Base-by-base conservation (phyloP, 2,888 invertebrate genomes). In the Masnerella sp. region DNA sequence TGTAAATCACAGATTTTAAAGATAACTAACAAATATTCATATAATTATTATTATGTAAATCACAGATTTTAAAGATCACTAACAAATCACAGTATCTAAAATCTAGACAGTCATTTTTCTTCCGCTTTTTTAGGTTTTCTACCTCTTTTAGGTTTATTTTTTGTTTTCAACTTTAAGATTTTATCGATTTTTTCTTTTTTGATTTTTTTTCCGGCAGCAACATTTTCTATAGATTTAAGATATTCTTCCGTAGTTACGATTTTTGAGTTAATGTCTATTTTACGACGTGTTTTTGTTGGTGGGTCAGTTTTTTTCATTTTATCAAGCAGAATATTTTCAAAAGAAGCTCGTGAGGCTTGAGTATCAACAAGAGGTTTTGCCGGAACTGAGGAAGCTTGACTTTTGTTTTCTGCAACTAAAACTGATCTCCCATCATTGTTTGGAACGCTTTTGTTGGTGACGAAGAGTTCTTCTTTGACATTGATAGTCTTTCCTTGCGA, bases 81-180 rank as follows among this genome's bases (percentile, higher is more conserved):
- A 25, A 25, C 25, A 25, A 7, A 25, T 25, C 25, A 25, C 5
- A 25, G 25, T 7, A 25, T 40, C 8, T 40, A 22, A n/a, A 43
- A 43, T 17, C 11, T 8, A 43, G 12, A 12, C 12, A 43, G 17
- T 25, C 25, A 43, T 2, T 43, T 43, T 22, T 12, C 7, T 43
- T 22, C 25, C 12, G 12, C 2, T 5, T 2, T 45, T 45, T 45
- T 45, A n/a, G 28, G 28, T 45, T 45, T 45, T 45, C 45, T 45
- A 45, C 28, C 45, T 45, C 45, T 45, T 45, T 28, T 45, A 45
- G 45, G 14, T 45, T 45, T 42, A 20, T 20, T 42, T 42, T 42
- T 1, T 12, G 2, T 45, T 45, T 28, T 14, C n/a, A 15, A 5
- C 9, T 28, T 14, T 14, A 11, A 34, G 11, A 7, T 34, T 11